Evolutionary conservation across 2,113 vertebrate genomes (phyloP).

Genomic region (Campylomormyrus tamandua): DNA sequence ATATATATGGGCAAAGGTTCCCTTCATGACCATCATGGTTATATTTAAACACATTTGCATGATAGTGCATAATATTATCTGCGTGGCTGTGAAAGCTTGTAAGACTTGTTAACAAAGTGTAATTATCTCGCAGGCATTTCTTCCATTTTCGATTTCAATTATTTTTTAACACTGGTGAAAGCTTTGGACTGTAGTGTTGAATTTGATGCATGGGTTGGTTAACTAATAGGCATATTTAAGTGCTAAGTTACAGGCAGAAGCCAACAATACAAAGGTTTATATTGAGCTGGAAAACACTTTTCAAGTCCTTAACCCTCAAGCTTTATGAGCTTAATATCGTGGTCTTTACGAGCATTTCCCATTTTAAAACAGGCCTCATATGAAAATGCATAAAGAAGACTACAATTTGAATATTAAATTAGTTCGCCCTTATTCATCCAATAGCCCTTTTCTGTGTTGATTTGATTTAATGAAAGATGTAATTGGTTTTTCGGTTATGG

Average conservation of each 20-base stretch:
- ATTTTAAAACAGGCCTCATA: conserved; percentile 27
- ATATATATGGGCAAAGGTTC: neutral
- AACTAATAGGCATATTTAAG: conserved; percentile 53
- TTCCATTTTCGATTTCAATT: neutral
- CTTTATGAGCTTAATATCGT: conserved; percentile 65
- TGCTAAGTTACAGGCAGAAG: conserved; percentile 44
- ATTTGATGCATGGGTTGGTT: conserved; percentile 43
- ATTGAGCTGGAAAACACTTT: conserved; percentile 57
- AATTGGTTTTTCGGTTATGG: conserved; percentile 71
- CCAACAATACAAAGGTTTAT: conserved; percentile 45
- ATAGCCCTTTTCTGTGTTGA: conserved; percentile 48
- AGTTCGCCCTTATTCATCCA: conserved; percentile 53
- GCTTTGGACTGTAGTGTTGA: conserved; percentile 40
- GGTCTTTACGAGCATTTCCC: conserved; percentile 59
- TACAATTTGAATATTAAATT: conserved; percentile 65
- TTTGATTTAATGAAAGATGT: conserved; percentile 57
- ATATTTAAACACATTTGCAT: neutral
- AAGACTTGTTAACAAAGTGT: conserved; percentile 45
- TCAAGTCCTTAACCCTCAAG: conserved; percentile 49
- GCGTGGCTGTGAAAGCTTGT: conserved; percentile 41
- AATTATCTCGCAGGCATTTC: conserved; percentile 26
- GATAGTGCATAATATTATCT: conserved; percentile 18
- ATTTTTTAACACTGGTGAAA: conserved; percentile 48
- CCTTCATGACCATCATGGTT: conserved; percentile 12
- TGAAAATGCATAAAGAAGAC: conserved; percentile 55